Base-by-base conservation (phyloP, 2,797 vertebrate species). In the Labroides dimidiatus region DNA sequence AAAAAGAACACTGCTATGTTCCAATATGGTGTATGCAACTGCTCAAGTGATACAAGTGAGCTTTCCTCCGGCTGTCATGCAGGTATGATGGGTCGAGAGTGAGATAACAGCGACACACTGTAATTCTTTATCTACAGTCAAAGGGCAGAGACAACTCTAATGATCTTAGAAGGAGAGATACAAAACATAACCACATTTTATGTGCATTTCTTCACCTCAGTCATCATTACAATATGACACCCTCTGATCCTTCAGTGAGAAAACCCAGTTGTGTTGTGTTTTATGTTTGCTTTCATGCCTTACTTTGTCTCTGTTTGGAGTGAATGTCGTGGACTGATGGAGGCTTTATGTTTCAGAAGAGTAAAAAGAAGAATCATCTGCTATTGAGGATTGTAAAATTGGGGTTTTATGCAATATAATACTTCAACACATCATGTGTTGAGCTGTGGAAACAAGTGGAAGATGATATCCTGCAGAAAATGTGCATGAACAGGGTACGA, bases 331-430 rank as follows among this genome's bases (percentile, higher is more conserved):
- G 37, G n/a, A 16, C 60, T 50, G 21, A 24, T 20, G 4, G 7
- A 30, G 48, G 41, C 17, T 75, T 71, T 69, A 12, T 56, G 52
- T 59, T 44, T 10, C 6, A 50, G 41, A 15, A 69, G 23, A 72
- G 30, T 45, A 42, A 55, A 74, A 69, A 64, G 67, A 74, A 58
- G 77, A 82, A 79, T 54, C 49, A 10, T 21, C 7, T 44, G 45
- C 16, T 50, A 17, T 39, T 33, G 13, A 6, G 43, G 23, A 63
- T 48, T 62, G 67, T 64, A 24, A 62, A 65, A 64, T 10, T 19
- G 2, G 2, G 61, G 68, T 65, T 57, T 47, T 71, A 53, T 47
- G 58, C 47, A 67, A 64, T 37, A 64, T 19, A 67, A 43, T 10
- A 49, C 51, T 49, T 39, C 37, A 39, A 61, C 23, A 48, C 54